Evolutionary conservation across 2,888 invertebrate genomes (phyloP), one percentile per base, ranked within the genome.

Genomic region (Eupithecia subumbrata): DNA sequence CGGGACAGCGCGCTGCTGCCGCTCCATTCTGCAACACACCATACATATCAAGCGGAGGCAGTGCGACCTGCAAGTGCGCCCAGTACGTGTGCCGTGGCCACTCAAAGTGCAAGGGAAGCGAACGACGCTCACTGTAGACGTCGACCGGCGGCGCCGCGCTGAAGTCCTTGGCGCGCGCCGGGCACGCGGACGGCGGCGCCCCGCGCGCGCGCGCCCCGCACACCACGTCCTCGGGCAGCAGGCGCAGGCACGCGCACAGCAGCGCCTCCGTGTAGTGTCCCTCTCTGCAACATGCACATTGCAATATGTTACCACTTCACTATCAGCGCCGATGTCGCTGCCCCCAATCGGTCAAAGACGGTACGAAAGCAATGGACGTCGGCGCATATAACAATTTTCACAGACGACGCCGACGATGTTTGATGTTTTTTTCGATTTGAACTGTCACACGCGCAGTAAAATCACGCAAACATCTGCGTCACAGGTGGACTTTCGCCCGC

Each of bases 1-100:
- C 97, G 22, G 95, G 96, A 81, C 96, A 88, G 76, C 95, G 92
- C 83, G 95, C 94, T 37, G 96, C 86, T 64, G 37, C 74, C 43
- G 76, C 78, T 78, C 73, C 75, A 74, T 70, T 56, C 80, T 75
- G 60, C 45, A 67, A 37, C 0, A 16, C 25, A 37, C 37, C 37
- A n/a, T 37, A 34, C 34, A 30, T 18, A n/a, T 18, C 66, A n/a
- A 8, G 48, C 48, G 7, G n/a, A 48, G n/a, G 48, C 48, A 14
- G 43, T 14, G 14, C 14, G 4, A 5, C 45, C 5, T 4, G 45
- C 45, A 16, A 16, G 16, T 9, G 18, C 45, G 7, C 18, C 45
- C 7, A 16, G 45, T 48, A 18, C 5, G 1, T 18, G 16, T 7
- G 16, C 2, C 45, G 1, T 48, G 45, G 1, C 45, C 5, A 45